Evolutionary conservation across 2,888 invertebrate genomes (phyloP), one percentile per base, ranked within the genome.

Genomic region (Eugnorisma glareosa): DNA sequence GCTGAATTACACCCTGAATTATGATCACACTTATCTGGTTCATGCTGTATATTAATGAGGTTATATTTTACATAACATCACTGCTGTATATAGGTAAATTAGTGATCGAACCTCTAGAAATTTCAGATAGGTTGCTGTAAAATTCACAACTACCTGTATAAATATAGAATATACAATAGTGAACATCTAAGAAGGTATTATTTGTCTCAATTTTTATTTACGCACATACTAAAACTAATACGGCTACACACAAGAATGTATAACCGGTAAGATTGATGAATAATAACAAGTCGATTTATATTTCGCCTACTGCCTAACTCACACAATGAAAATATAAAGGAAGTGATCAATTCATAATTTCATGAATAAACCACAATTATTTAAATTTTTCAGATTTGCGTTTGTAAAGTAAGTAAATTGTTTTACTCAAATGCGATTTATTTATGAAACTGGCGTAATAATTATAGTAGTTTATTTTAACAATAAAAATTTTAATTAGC

Each of bases 211-310:
- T 37, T 64, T 43, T 45, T 43, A 66, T 51, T 51, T 54, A 54
- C 4, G 0, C 59, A 81, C 40, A 35, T 28, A 37, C 75, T 75
- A 82, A 61, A 48, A 66, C 40, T 75, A 82, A 61, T 57, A 66
- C 40, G 75, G 79, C 37, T 76, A 82, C 61, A 82, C 67, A 79
- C 67, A 76, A 82, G 66, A 79, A 67, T 82, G 45, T 63, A 28
- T 76, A 82, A 37, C 82, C 61, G 31, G 54, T 45, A 76, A 63
- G 35, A 40, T 37, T 54, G 24, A 28, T 51, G 15, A 11, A 54
- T 54, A 28, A 15, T 48, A 74, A 57, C 40, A 48, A 57, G 43
- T 51, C 24, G 24, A 43, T 79, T 59, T 61, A 77, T 79, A 48
- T 67, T 78, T 57, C n/a, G 28, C 24, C 67, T 57, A 79, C 43